These are phyloP conservation scores for Drosophila dunni DNA, from an alignment of 1,140 invertebrate genomes.

Conservation along the genomic window DNA sequence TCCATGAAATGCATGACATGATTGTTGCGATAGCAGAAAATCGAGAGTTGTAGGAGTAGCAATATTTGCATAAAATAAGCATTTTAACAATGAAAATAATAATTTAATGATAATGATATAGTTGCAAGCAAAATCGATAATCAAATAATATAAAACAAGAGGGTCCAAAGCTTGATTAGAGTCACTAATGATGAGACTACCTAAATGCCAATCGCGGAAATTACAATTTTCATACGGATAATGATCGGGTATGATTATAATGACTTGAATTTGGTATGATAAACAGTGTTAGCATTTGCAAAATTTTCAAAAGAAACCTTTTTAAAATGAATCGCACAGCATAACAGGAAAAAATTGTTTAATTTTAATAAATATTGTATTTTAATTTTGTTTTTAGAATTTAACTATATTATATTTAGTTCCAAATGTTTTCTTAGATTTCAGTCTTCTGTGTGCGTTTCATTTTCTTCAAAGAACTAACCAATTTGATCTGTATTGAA, in stretches of 20 bases:
- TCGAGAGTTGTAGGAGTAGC: conserved; percentile 22
- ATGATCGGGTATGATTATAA: conserved; percentile 29
- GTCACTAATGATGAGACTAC: conserved; percentile 13
- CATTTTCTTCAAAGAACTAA: neutral
- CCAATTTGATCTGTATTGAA: neutral
- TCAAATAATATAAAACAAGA: conserved; percentile 23
- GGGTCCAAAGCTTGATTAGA: conserved; percentile 25
- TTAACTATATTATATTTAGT: too few species aligned
- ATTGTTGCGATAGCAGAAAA: conserved; percentile 38
- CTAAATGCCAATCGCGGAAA: conserved; percentile 28
- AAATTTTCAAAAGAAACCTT: neutral
- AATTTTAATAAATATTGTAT: too few species aligned
- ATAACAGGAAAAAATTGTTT: too few species aligned
- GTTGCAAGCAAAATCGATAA: conserved; percentile 20
- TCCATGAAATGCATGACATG: conserved; percentile 39
- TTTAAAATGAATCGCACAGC: conserved; percentile 27
- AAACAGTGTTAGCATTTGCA: conserved; percentile 24
- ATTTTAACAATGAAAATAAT: conserved; percentile 35
- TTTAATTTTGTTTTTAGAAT: too few species aligned
- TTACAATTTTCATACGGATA: conserved; percentile 34
- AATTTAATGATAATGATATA: conserved; percentile 43
- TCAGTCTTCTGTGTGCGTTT: conserved; percentile 14
- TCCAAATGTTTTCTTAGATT: neutral
- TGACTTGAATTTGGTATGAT: conserved; percentile 40
- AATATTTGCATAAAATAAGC: conserved; percentile 22